Evolutionary conservation across 2,797 vertebrate species (phyloP).

Genomic region (Schizopygopsis pylzovi): DNA sequence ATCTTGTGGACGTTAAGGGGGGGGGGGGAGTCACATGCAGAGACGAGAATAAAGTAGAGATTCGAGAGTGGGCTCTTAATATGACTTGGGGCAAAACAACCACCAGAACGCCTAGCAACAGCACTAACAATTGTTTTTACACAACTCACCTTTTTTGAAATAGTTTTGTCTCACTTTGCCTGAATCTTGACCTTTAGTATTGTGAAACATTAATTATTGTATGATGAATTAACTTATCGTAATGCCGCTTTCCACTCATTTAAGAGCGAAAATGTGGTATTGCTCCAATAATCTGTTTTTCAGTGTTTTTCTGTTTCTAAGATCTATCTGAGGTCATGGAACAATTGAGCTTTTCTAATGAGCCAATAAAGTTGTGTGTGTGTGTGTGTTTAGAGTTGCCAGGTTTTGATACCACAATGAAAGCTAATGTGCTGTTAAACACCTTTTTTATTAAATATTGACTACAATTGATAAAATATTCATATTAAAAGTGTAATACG

Average conservation of each 20-base stretch:
- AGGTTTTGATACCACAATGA: neutral
- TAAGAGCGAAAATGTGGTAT: neutral
- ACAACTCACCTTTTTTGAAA: neutral
- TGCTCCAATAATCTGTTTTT: neutral
- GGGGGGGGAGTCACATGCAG: neutral
- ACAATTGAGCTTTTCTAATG: slow-evolving; percentile 12
- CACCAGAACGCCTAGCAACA: neutral
- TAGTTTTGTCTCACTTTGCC: neutral
- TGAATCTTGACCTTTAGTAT: neutral
- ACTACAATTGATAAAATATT: neutral
- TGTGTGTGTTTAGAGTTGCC: neutral
- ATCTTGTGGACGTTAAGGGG: neutral
- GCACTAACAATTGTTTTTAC: neutral
- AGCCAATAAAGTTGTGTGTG: neutral
- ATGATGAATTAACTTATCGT: neutral
- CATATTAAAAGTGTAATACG: neutral
- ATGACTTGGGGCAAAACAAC: neutral
- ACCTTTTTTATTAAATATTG: neutral
- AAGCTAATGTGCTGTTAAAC: neutral
- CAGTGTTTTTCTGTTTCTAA: neutral
- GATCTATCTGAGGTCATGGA: slow-evolving; percentile 7
- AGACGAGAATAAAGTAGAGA: neutral
- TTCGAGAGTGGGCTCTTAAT: neutral
- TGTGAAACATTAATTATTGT: neutral
- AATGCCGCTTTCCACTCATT: neutral